Evolutionary conservation across 2,797 vertebrate species (phyloP), one percentile per base, ranked within the genome.

Genomic region (Mormyrops attenuatus): DNA sequence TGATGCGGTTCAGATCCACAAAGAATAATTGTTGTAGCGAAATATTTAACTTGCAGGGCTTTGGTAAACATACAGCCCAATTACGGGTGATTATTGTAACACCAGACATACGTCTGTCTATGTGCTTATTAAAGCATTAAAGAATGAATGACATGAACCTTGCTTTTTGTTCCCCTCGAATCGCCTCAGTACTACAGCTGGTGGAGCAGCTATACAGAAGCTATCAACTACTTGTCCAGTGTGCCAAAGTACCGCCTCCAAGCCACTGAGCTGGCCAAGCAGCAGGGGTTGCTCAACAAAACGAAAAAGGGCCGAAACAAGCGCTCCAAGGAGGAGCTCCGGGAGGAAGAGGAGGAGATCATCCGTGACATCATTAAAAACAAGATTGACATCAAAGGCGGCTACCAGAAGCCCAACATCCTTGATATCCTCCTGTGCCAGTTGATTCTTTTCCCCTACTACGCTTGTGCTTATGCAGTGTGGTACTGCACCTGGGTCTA

Each of bases 321-420:
- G 3, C 95, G 98, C 3, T 96, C 97, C 91, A 99, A 99, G 92
- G 98, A 99, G 90, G 98, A 99, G 95, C 96, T 98, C 20, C 97
- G 97, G 2, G 97, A 98, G 55, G 97, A 99, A 90, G 98, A 99
- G 66, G 98, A 99, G 93, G 97, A 97, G 94, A 97, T 99, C 88
- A 99, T 99, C 92, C 97, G 97, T 3, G 96, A 98, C 93, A 98
- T 99, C 91, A 99, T 99, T 93, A 99, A 98, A 93, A 99, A 95
- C 92, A 99, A 98, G 95, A 98, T 99, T 63, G 98, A 99, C 94
- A 99, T 99, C 92, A 98, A 99, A 92, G 98, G 98, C 0, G 98
- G 98, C 91, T 99, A 99, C 93, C 98, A 99, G 94, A 99, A 99
- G 89, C 98, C 98, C 82, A 97, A 97, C 90, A 92, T 99, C 90